Evolutionary conservation across 2,797 vertebrate genomes (phyloP), one percentile per base, ranked within the genome.

Genomic region (Cyprinella venusta): DNA sequence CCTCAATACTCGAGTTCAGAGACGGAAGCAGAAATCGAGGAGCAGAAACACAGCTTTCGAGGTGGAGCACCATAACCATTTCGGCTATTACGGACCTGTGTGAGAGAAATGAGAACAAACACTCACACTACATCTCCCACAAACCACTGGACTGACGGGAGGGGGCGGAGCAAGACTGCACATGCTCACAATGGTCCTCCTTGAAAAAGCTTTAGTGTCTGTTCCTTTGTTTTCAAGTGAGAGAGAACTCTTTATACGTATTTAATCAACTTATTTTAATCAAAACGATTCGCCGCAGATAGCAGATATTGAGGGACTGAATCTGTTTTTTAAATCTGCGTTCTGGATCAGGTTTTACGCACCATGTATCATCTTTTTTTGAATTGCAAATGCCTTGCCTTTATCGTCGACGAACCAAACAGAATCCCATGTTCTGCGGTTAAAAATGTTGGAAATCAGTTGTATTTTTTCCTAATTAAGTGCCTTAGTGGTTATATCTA

Each of bases 21-120:
- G 40, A 16, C 75, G 0, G 61, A 15, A 63, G 80, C 48, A 0
- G 90, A 93, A 0, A 92, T 88, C 6, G 95, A 96, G 10, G 95
- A 94, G 68, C 94, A 92, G 86, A 98, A 97, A 77, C 94, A 96
- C 84, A 97, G 95, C 89, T 90, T 96, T 4, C 92, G 96, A 97
- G 45, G 84, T 92, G 0, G 95, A 96, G 4, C 92, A 87, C 52
- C 80, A 90, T 90, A 97, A 97, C 92, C 96, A 96, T 95, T 96
- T 94, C 87, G 92, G 90, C 90, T 95, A 95, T 83, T 90, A 91
- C 0, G 91, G 91, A 0, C 76, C 92, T 33, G 90, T 94, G 38
- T 97, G 95, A 97, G 61, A 50, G 79, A 48, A 70, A 19, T 26
- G 24, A 59, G 26, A 21, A 45, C 85, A 88, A 92, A 91, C 88